phyloP scores from a whole-genome alignment of 2,113 vertebrate species.

The Salvator merianae region DNA sequence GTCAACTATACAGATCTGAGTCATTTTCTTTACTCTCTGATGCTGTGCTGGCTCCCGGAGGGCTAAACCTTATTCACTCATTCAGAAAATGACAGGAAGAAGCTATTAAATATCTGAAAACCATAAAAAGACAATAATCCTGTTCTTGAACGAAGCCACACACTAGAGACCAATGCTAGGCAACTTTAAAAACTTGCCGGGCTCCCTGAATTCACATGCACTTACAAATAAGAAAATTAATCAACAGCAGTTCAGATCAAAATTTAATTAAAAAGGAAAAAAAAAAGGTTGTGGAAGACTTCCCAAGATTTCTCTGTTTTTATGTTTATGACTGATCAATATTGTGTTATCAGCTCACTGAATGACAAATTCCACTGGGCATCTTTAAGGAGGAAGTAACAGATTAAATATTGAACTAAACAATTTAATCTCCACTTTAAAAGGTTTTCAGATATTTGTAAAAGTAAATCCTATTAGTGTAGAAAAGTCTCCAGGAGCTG shows the following conservation, averaged over 20 bases:
- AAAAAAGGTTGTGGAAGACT: constrained; percentile 65
- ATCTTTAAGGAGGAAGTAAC: constrained; percentile 81
- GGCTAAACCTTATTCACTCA: constrained; percentile 81
- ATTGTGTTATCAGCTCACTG: constrained; percentile 71
- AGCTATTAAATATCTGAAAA: constrained; percentile 88
- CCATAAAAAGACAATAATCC: constrained; percentile 85
- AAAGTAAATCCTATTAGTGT: constrained; percentile 78
- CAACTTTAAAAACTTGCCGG: constrained; percentile 78
- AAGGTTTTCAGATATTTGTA: constrained; percentile 79
- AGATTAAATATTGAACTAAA: constrained; percentile 85
- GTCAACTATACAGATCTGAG: constrained; percentile 81
- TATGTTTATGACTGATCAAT: constrained; percentile 81
- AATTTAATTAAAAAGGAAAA: constrained; percentile 81
- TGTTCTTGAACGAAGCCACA: constrained; percentile 76
- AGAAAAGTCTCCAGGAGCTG: constrained; percentile 63
- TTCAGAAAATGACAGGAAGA: constrained; percentile 89
- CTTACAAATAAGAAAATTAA: constrained; percentile 83
- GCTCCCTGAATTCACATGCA: constrained; percentile 70
- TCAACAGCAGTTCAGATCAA: constrained; percentile 80
- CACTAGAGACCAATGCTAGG: constrained; percentile 77
- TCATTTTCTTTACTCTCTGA: constrained; percentile 77
- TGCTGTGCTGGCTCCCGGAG: constrained; percentile 76
- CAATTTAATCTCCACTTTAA: constrained; percentile 81
- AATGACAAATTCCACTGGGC: constrained; percentile 77
- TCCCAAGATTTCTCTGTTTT: constrained; percentile 69